Evolutionary conservation across 2,797 vertebrate species (phyloP).

Genomic region (Emydoidea blandingii): DNA sequence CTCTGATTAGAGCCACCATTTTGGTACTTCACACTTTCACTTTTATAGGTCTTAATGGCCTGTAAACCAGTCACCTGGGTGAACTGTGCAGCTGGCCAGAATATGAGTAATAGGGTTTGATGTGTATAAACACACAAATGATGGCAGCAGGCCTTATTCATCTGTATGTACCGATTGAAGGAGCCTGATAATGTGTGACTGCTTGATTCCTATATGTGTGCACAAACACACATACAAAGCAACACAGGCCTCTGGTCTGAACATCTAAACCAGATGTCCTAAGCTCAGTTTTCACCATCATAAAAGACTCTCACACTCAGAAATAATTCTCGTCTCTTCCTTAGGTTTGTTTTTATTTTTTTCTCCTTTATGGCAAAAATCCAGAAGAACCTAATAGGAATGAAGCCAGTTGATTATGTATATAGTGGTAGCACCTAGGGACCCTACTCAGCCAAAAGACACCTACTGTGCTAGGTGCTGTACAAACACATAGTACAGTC

Average conservation of each 20-base stretch:
- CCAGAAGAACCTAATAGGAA: neutral
- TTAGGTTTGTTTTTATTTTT: neutral
- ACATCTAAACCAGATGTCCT: neutral
- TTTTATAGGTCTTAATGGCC: neutral
- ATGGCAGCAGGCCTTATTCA: neutral
- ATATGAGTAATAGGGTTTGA: neutral
- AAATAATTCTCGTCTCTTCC: neutral
- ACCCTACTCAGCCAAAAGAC: neutral
- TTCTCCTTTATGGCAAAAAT: neutral
- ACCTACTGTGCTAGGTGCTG: neutral
- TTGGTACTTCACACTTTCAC: neutral
- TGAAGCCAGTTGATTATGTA: neutral
- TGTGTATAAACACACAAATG: neutral
- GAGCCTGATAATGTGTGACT: neutral
- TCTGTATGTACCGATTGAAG: neutral
- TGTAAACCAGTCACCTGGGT: neutral
- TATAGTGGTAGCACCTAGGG: neutral
- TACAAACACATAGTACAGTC: neutral
- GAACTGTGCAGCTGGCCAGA: conserved; percentile 14
- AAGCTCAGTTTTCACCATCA: neutral
- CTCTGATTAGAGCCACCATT: neutral
- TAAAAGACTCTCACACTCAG: neutral
- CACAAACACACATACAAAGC: neutral
- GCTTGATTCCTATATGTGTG: neutral
- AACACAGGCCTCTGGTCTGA: neutral